A percentile compares a stretch with the other conserved stretches of the same genome.
These are phyloP conservation scores for Ischnus inquisitorius DNA, from an alignment of 2,888 invertebrate species.

Conservation along the genomic window DNA sequence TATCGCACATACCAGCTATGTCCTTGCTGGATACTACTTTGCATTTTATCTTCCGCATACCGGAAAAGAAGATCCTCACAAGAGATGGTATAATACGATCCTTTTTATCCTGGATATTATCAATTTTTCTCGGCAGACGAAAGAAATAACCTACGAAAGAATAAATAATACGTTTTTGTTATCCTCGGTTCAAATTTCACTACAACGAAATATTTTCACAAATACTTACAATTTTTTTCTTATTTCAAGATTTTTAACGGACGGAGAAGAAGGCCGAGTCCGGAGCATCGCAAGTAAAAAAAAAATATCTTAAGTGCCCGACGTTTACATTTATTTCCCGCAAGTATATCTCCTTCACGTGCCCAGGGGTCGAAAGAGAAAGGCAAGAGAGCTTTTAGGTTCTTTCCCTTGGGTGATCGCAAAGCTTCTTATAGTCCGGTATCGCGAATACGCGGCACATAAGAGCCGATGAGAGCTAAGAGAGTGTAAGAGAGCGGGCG, in stretches of 20 bases:
- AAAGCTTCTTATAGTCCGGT: slow-evolving; percentile 1
- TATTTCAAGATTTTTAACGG: neutral
- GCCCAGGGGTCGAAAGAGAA: slow-evolving; percentile 6
- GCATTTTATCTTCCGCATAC: slow-evolving; percentile 2
- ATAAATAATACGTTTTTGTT: neutral
- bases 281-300: neutral
- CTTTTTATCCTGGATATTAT: neutral
- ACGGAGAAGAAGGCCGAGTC: neutral
- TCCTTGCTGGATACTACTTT: neutral
- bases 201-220: too few species aligned
- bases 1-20: neutral
- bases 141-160: neutral
- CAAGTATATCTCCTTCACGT: slow-evolving; percentile 4
- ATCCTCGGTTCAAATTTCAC: neutral
- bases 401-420: neutral
- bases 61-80: neutral
- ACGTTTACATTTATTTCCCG: slow-evolving; percentile 1
- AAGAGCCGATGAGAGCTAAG: neutral
- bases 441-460: slow-evolving; percentile 21
- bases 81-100: neutral
- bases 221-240: neutral
- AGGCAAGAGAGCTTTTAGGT: slow-evolving; percentile 30
- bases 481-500: slow-evolving; percentile 61
- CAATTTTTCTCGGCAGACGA: neutral
- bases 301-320: neutral